Evolutionary conservation across 2,888 invertebrate species (phyloP).

Genomic region (Rutpela maculata): DNA sequence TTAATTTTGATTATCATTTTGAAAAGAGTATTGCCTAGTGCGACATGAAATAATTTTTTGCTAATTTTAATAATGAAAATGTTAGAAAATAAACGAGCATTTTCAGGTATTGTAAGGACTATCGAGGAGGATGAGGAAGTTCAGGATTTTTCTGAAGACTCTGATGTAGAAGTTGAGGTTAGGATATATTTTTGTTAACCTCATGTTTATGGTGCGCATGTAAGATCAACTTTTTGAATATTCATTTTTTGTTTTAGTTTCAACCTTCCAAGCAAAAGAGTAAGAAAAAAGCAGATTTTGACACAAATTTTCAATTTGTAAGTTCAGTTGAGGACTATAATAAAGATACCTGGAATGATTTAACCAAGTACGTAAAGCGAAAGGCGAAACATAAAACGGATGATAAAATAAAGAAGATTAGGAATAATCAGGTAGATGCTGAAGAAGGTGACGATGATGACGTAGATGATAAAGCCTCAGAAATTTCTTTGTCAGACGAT

Average conservation of each 20-base stretch:
- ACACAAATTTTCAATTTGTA: slow-evolving; percentile 88
- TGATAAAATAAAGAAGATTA: slow-evolving; percentile 85
- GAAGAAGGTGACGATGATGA: slow-evolving; percentile 73
- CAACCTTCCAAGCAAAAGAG: slow-evolving; percentile 88
- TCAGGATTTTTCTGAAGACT: slow-evolving; percentile 86
- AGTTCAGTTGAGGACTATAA: slow-evolving; percentile 87
- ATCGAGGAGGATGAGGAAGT: slow-evolving; percentile 90
- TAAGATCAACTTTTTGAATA: slow-evolving; percentile 16
- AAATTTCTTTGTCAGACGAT: slow-evolving; percentile 85
- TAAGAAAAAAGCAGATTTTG: slow-evolving; percentile 83
- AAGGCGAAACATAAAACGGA: slow-evolving; percentile 89
- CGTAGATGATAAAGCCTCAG: slow-evolving; percentile 74
- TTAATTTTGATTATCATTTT: too few relatives aligned
- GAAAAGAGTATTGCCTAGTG: too few relatives aligned
- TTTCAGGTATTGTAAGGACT: slow-evolving; percentile 81
- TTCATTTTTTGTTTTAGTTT: slow-evolving; percentile 76
- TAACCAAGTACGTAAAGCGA: slow-evolving; percentile 73
- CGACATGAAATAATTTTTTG: neutral
- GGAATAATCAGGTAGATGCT: slow-evolving; percentile 72
- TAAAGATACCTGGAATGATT: slow-evolving; percentile 76
- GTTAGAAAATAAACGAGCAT: slow-evolving; percentile 37
- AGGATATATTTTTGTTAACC: slow-evolving; percentile 54
- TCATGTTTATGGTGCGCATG: neutral
- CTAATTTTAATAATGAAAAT: neutral
- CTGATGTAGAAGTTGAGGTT: slow-evolving; percentile 88